These are phyloP conservation scores for Acanthaster planci DNA, from an alignment of 35 echinoderm and acorn worm genomes.

Conservation along the genomic window DNA sequence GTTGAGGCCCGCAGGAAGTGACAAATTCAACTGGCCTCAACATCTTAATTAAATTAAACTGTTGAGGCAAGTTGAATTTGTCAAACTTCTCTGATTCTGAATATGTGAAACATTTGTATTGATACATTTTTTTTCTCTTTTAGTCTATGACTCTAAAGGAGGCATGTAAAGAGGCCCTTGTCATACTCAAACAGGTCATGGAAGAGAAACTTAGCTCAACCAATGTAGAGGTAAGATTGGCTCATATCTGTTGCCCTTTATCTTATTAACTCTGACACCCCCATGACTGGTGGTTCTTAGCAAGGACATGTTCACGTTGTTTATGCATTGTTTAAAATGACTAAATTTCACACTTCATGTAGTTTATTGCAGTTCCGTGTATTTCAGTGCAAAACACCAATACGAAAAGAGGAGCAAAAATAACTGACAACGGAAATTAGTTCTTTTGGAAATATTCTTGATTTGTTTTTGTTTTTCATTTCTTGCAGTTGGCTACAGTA, in stretches of 20 bases:
- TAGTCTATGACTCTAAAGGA: conserved; percentile 99
- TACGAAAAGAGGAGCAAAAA: background rate
- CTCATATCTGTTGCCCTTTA: background rate
- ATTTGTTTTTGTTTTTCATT: background rate
- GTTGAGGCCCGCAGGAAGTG: no score
- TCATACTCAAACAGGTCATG: conserved; percentile 97
- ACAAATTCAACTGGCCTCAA: no score
- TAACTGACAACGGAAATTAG: background rate
- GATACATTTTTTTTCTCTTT: conserved; percentile 8
- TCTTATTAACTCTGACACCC: no score
- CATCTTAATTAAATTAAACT: no score
- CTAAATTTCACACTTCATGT: background rate
- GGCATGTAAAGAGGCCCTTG: conserved; percentile 84
- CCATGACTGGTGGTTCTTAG: no score
- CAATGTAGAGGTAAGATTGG: conserved; percentile 96
- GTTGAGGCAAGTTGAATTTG: no score
- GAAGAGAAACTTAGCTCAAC: conserved; percentile 98
- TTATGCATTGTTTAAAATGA: no score
- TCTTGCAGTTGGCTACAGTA: conserved; percentile 83
- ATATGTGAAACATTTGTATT: conserved; percentile 1
- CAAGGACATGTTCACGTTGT: no score
- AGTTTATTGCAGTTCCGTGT: background rate
- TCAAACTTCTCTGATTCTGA: no score
- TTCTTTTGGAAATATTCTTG: background rate
- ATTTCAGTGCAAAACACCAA: background rate